phyloP scores from a whole-genome alignment of 2,797 vertebrate species.

The Myotis planiceps region DNA sequence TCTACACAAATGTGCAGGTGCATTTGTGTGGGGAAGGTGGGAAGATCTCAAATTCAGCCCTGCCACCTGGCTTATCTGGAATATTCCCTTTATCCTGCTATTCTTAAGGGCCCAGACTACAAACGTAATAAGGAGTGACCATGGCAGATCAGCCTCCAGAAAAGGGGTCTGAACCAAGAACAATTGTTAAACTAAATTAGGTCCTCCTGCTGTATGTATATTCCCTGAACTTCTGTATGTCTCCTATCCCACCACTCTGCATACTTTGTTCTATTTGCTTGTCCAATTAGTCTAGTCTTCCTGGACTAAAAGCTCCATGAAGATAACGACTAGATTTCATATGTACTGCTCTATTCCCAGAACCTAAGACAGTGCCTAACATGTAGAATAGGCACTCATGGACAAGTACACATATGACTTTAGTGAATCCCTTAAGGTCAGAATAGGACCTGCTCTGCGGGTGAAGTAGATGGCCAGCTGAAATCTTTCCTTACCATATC shows the following conservation, averaged over 20 bases:
- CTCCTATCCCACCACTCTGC: neutral
- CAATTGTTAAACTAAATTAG: neutral
- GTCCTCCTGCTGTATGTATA: neutral
- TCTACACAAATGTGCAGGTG: neutral
- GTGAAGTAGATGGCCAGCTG: neutral
- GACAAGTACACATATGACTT: neutral
- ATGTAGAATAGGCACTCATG: neutral
- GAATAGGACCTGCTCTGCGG: neutral
- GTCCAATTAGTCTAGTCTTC: neutral
- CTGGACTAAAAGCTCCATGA: neutral
- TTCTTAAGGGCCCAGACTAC: neutral
- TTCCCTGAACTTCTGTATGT: neutral
- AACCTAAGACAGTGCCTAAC: neutral
- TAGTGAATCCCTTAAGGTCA: conserved; percentile 10
- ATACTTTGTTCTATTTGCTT: neutral
- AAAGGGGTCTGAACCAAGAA: conserved; percentile 8
- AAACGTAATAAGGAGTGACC: neutral
- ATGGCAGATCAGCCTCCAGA: conserved; percentile 9
- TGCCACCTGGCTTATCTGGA: neutral
- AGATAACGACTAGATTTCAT: neutral
- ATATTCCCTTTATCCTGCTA: neutral
- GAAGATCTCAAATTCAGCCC: neutral
- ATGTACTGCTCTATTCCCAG: neutral
- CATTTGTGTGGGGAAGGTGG: neutral
- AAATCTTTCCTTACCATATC: conserved; percentile 56